phyloP scores from a whole-genome alignment of 1,140 invertebrate genomes.

The Liolophura sinensis region DNA sequence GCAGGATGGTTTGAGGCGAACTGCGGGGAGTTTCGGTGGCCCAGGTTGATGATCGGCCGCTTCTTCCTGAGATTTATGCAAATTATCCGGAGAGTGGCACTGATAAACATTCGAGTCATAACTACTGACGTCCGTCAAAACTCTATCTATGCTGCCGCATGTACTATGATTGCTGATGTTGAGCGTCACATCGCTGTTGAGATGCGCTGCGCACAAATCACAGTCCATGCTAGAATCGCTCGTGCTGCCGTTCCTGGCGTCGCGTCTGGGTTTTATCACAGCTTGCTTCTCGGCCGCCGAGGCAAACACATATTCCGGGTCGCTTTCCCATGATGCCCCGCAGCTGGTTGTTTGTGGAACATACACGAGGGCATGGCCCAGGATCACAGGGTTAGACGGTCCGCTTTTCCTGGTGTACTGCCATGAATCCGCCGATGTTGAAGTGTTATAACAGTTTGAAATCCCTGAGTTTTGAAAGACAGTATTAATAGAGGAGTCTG shows the following conservation, averaged over 20 bases:
- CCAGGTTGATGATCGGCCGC: too few relatives aligned
- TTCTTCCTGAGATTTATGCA: too few relatives aligned
- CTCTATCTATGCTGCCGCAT: slow-evolving; percentile 42
- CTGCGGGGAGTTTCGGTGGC: neutral
- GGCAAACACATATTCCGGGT: slow-evolving; percentile 15
- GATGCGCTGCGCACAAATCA: slow-evolving; percentile 19
- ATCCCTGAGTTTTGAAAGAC: slow-evolving; percentile 20
- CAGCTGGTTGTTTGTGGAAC: neutral
- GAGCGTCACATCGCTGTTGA: slow-evolving; percentile 18
- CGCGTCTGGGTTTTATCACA: slow-evolving; percentile 14
- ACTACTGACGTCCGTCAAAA: slow-evolving; percentile 46
- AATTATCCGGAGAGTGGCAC: slow-evolving; percentile 14
- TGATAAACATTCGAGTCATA: slow-evolving; percentile 45
- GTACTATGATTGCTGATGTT: slow-evolving; percentile 45
- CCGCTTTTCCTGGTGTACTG: slow-evolving; percentile 5
- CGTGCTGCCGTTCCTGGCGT: slow-evolving; percentile 29
- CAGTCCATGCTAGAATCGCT: slow-evolving; percentile 36
- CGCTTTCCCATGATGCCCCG: slow-evolving; percentile 18
- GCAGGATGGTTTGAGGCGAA: neutral
- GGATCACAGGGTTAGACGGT: slow-evolving; percentile 3
- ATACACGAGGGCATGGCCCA: slow-evolving; percentile 3
- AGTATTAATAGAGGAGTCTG: slow-evolving; percentile 1
- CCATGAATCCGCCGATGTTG: slow-evolving; percentile 8
- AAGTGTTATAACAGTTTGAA: slow-evolving; percentile 12
- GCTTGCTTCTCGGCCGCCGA: slow-evolving; percentile 8